phyloP scores from a whole-genome alignment of 2,113 vertebrate species.

The Camelus bactrianus region DNA sequence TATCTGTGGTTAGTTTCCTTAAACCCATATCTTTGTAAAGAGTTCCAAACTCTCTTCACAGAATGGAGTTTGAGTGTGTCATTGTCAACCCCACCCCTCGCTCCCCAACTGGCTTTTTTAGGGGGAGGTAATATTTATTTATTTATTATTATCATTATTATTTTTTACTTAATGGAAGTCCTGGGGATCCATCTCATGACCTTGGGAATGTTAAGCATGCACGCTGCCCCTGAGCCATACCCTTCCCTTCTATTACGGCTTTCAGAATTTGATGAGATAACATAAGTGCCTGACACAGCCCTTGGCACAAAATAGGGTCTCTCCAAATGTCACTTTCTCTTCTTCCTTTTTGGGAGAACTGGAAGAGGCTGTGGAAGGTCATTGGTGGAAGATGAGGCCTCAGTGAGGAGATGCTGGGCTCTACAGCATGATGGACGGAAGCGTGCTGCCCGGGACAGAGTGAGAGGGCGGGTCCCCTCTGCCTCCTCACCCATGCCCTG shows the following conservation, averaged over 20 bases:
- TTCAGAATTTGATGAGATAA: neutral
- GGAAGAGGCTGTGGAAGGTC: neutral
- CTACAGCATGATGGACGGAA: neutral
- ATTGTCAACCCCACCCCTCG: neutral
- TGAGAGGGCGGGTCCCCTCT: neutral
- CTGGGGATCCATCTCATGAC: too few species aligned
- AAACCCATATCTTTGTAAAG: neutral
- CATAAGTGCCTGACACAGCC: neutral
- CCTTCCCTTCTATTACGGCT: too few species aligned
- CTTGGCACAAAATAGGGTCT: neutral
- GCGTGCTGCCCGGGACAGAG: too few species aligned
- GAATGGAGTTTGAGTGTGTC: neutral
- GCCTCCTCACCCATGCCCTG: neutral
- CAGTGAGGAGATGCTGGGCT: neutral
- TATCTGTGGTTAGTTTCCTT: neutral
- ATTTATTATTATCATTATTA: too few species aligned
- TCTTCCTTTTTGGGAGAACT: neutral
- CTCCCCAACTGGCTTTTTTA: too few species aligned
- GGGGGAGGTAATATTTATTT: too few species aligned
- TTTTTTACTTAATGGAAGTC: too few species aligned
- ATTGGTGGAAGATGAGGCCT: fast-evolving
- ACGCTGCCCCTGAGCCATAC: too few species aligned
- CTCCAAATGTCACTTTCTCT: neutral
- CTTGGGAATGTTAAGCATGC: too few species aligned
- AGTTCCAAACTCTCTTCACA: neutral